Percentiles rank a stretch among this genome's conserved stretches.
Conservation (phyloP, 2,888 invertebrate genomes). For the Diloba caeruleocephala region DNA sequence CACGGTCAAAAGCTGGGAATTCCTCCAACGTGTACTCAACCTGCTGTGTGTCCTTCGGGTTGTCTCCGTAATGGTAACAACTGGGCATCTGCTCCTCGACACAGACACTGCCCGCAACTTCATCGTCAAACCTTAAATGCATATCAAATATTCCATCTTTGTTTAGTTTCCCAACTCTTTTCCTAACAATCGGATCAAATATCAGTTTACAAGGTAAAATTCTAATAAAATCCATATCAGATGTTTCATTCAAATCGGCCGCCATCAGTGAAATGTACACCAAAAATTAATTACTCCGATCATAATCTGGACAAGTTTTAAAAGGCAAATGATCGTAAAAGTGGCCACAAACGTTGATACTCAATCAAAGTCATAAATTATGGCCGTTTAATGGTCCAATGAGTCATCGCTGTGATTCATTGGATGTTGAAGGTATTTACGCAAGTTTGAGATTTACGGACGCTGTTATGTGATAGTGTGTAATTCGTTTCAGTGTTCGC, state of each 20-base stretch:
- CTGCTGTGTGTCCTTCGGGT: too few species aligned
- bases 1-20: too few species aligned
- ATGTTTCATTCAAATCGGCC: slow-evolving; percentile 25
- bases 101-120: too few species aligned
- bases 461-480: slow-evolving; percentile 33
- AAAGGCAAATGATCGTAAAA: slow-evolving; percentile 67
- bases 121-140: too few species aligned
- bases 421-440: slow-evolving; percentile 42
- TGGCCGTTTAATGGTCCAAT: slow-evolving; percentile 62
- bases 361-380: slow-evolving; percentile 72
- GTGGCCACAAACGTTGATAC: slow-evolving; percentile 60
- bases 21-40: too few species aligned
- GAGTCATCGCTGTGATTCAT: slow-evolving; percentile 57
- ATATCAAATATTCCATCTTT: slow-evolving; percentile 20
- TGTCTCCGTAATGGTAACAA: too few species aligned
- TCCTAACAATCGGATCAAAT: slow-evolving; percentile 28
- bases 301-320: slow-evolving; percentile 59
- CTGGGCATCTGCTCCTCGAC: too few species aligned
- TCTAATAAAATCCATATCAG: slow-evolving; percentile 22
- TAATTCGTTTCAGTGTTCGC: slow-evolving; percentile 29
- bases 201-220: slow-evolving; percentile 30
- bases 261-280: slow-evolving; percentile 47
- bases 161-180: slow-evolving; percentile 8
- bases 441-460: slow-evolving; percentile 30
- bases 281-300: slow-evolving; percentile 59